A percentile compares a stretch with the other conserved stretches of the same genome.
phyloP scores from a whole-genome alignment of 23 tunicate genomes.

The Ascidia mentula region DNA sequence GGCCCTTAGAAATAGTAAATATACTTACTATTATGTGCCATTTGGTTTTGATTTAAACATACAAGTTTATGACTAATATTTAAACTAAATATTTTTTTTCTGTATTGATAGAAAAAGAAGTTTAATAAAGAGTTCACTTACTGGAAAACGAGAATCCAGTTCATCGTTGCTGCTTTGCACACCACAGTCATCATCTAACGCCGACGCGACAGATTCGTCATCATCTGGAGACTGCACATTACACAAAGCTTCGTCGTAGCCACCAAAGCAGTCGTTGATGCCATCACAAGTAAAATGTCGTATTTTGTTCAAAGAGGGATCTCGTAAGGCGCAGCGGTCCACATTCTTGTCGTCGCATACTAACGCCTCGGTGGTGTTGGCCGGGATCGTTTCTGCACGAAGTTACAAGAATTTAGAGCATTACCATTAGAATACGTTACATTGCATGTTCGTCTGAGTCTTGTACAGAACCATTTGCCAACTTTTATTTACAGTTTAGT shows the following conservation, averaged over 20 bases:
- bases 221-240: background rate
- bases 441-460: too few relatives aligned
- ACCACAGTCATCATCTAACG: constrained; percentile 14
- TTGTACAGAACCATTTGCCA: too few relatives aligned
- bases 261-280: constrained; percentile 81
- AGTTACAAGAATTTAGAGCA: background rate
- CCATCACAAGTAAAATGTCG: constrained; percentile 67
- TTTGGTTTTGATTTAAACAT: too few relatives aligned
- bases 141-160: background rate
- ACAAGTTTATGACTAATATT: too few relatives aligned
- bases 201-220: background rate
- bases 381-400: background rate
- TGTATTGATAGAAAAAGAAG: too few relatives aligned
- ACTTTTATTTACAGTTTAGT: too few relatives aligned
- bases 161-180: background rate
- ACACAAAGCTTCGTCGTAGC: constrained; percentile 73
- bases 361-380: constrained; percentile 23
- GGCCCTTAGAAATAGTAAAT: too few relatives aligned
- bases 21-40: too few relatives aligned
- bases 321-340: constrained; percentile 37
- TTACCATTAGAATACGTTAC: too few relatives aligned
- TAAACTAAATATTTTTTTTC: too few relatives aligned
- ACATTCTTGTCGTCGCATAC: constrained; percentile 37
- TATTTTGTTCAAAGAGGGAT: constrained; percentile 18
- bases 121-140: background rate